Conservation (phyloP, 2,113 vertebrate species). For the Marmota flaviventris region DNA sequence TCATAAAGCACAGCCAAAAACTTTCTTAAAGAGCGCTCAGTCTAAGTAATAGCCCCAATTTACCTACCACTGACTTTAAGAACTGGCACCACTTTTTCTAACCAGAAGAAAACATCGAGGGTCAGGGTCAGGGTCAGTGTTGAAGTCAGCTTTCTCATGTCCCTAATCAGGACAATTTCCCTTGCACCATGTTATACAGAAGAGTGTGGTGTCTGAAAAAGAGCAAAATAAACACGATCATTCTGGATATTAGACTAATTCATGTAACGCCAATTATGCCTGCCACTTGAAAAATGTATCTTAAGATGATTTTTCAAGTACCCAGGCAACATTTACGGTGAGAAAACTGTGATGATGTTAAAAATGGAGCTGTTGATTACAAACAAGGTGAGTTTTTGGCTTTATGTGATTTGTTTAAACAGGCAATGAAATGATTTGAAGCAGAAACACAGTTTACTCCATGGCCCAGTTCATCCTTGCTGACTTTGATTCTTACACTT, state of each 20-base stretch:
- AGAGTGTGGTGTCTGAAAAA: slow-evolving; percentile 56
- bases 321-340: slow-evolving; percentile 62
- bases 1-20: slow-evolving; percentile 31
- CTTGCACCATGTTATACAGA: background rate
- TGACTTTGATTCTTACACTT: slow-evolving; percentile 60
- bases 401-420: slow-evolving; percentile 73
- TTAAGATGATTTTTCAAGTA: slow-evolving; percentile 81
- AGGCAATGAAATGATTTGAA: slow-evolving; percentile 65
- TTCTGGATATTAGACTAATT: slow-evolving; percentile 75
- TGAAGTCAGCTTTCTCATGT: slow-evolving; percentile 18
- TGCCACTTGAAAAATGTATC: slow-evolving; percentile 74
- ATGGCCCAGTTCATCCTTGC: slow-evolving; percentile 30
- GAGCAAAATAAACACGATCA: slow-evolving; percentile 74
- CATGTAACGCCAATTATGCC: slow-evolving; percentile 72
- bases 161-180: slow-evolving; percentile 35
- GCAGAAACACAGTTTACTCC: background rate
- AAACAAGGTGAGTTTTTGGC: slow-evolving; percentile 45
- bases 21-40: background rate
- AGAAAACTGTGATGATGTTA: slow-evolving; percentile 65
- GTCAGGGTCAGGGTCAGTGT: background rate
- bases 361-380: slow-evolving; percentile 68
- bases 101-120: slow-evolving; percentile 40
- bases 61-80: background rate
- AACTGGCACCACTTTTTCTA: slow-evolving; percentile 48
- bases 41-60: slow-evolving; percentile 26